These are phyloP conservation scores for Argya squamiceps DNA, from an alignment of 2,797 vertebrate genomes.

Conservation along the genomic window DNA sequence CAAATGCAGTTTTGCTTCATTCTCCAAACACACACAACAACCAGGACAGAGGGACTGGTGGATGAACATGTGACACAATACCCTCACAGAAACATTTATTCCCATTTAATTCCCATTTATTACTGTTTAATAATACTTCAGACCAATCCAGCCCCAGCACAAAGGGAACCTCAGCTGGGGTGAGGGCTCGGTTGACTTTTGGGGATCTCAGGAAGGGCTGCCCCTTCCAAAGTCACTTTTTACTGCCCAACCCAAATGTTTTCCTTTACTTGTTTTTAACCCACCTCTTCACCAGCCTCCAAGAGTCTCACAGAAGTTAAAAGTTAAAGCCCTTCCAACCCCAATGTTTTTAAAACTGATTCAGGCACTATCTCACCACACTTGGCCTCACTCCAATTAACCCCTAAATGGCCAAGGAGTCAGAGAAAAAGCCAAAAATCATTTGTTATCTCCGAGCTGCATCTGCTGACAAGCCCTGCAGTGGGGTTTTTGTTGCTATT, in stretches of 20 bases:
- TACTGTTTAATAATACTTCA: neutral
- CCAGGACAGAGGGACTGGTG: neutral
- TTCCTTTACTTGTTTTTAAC: neutral
- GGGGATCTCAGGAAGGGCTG: neutral
- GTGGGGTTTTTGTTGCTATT: neutral
- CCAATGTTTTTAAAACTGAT: neutral
- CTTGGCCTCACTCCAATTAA: neutral
- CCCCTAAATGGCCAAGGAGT: neutral
- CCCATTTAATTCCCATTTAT: neutral
- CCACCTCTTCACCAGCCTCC: neutral
- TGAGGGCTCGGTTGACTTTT: neutral
- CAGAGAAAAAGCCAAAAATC: neutral
- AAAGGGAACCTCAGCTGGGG: neutral
- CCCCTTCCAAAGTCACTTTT: neutral
- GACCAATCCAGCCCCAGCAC: neutral
- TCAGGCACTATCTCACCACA: neutral
- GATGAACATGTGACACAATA: fast-evolving
- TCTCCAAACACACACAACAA: neutral
- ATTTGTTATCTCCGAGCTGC: neutral
- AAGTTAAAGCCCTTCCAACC: neutral
- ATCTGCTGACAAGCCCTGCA: conserved; percentile 27
- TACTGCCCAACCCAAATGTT: neutral
- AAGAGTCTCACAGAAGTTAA: neutral
- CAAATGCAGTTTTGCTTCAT: neutral
- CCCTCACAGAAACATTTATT: neutral